Conservation (phyloP, 64 coral and sea anemone species). For the Pocillopora damicornis region DNA sequence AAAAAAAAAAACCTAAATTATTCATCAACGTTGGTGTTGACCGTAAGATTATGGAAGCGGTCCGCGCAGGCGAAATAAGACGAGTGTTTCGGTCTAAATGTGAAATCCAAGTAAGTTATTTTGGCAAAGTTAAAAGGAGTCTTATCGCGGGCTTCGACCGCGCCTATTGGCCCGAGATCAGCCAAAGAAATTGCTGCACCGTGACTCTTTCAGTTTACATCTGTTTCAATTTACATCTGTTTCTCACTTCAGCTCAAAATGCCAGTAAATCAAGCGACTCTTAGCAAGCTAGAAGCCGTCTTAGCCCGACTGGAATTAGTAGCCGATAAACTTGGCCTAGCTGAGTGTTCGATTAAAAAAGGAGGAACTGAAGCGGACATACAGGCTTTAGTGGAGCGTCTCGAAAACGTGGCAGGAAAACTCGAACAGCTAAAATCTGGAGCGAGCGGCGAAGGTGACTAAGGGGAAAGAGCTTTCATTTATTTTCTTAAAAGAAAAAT, state of each 20-base stretch:
- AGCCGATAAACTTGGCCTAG: neutral
- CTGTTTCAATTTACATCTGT: neutral
- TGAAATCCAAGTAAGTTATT: constrained; percentile 5
- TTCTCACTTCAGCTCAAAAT: constrained; percentile 11
- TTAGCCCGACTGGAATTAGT: constrained; percentile 26
- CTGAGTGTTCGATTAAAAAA: neutral
- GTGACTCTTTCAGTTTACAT: neutral
- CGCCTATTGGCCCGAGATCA: neutral
- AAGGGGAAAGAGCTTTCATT: neutral
- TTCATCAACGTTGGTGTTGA: neutral
- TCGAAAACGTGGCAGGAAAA: constrained; percentile 55
- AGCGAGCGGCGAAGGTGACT: constrained; percentile 12
- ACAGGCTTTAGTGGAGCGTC: constrained; percentile 36
- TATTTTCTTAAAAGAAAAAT: neutral
- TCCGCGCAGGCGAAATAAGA: neutral
- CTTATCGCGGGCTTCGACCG: neutral
- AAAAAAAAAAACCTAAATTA: neutral
- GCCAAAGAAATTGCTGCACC: neutral
- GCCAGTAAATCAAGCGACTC: constrained; percentile 13
- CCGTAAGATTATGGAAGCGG: neutral
- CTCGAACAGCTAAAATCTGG: constrained; percentile 49
- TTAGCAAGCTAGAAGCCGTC: constrained; percentile 1
- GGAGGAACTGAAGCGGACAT: constrained; percentile 40
- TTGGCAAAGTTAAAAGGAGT: neutral
- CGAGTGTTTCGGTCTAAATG: neutral